Conservation (phyloP, 2,888 invertebrate species). For the Eretmocerus hayati region DNA sequence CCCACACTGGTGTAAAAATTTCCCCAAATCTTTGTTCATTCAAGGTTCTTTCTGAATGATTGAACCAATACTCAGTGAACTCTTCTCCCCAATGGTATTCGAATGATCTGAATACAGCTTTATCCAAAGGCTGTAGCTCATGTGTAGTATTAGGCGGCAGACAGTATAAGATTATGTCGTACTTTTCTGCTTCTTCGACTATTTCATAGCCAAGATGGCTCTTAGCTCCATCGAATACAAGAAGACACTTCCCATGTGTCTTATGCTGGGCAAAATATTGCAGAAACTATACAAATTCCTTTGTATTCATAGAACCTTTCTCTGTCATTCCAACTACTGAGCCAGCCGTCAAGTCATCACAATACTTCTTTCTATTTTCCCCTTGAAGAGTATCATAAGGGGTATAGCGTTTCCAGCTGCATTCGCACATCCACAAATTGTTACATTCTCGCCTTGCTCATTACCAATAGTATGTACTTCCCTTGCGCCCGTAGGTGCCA, state of each 20-base stretch:
- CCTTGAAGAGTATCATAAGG: conserved; percentile 8
- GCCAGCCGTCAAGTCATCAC: conserved; percentile 26
- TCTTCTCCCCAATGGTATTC: conserved; percentile 25
- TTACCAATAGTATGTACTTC: not conserved
- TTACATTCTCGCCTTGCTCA: not conserved
- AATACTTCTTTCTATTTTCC: conserved; percentile 31
- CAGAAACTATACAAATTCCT: conserved; percentile 30
- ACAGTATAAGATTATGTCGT: conserved; percentile 30
- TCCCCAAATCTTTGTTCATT: conserved; percentile 23
- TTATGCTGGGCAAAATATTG: conserved; percentile 33
- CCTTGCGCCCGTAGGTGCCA: conserved; percentile 29
- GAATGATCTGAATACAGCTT: conserved; percentile 30
- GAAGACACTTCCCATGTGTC: conserved; percentile 27
- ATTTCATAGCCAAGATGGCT: conserved; percentile 25
- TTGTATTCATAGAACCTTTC: conserved; percentile 28
- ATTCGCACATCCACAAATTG: not conserved
- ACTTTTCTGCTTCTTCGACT: conserved; percentile 26
- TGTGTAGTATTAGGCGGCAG: conserved; percentile 33
- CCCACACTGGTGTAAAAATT: conserved; percentile 10
- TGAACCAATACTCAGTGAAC: conserved; percentile 19
- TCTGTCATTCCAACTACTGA: conserved; percentile 27
- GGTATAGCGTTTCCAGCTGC: not conserved
- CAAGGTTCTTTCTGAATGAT: conserved; percentile 22
- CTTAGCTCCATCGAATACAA: conserved; percentile 33
- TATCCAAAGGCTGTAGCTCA: conserved; percentile 31